Conservation (phyloP, 2,888 invertebrate species). For the Cephonodes hylas region DNA sequence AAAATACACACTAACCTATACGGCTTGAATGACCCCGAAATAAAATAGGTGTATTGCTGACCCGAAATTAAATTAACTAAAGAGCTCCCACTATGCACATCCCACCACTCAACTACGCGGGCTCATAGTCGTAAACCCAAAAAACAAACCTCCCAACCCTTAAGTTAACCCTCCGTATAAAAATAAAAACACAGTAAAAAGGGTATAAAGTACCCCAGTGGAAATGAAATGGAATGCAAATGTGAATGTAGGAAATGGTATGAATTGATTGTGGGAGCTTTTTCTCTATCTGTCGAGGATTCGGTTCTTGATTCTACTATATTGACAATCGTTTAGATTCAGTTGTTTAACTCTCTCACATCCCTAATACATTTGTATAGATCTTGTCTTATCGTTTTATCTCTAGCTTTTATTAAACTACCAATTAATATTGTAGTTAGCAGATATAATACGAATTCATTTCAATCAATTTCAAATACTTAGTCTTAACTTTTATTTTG, state of each 20-base stretch:
- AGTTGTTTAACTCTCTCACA: no score
- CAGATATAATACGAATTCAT: no score
- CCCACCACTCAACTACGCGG: constrained; percentile 3
- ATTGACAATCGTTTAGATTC: not conserved
- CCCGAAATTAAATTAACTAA: constrained; percentile 1
- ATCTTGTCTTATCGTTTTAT: no score
- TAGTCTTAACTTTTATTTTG: no score
- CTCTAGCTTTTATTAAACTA: no score
- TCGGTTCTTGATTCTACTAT: not conserved
- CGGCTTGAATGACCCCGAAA: not conserved
- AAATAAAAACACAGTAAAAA: constrained; percentile 61
- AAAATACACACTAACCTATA: not conserved
- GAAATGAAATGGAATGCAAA: constrained; percentile 77
- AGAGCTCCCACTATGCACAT: not conserved
- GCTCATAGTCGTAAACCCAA: constrained; percentile 24
- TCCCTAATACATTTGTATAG: not conserved
- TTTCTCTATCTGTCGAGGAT: not conserved
- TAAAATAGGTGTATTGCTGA: not conserved
- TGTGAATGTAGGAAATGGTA: constrained; percentile 31
- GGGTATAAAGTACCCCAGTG: constrained; percentile 56
- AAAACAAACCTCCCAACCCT: constrained; percentile 50
- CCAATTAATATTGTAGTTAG: no score
- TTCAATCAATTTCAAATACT: no score
- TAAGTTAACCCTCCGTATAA: constrained; percentile 51
- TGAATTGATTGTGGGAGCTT: constrained; percentile 4